phyloP scores from a whole-genome alignment of 2,113 vertebrate genomes.

The Notothenia coriiceps region DNA sequence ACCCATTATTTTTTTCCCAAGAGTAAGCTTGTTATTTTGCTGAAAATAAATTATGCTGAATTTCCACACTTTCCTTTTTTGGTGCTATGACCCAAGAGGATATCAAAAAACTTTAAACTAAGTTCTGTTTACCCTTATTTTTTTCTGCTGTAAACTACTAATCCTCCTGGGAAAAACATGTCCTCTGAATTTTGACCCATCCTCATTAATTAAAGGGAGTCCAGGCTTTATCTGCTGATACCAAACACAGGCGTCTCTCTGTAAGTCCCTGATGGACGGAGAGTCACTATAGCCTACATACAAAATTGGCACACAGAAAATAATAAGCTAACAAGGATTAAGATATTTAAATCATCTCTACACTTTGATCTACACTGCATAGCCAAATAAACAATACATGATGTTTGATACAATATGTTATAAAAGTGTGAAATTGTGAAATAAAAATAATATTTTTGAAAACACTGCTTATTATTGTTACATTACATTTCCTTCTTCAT shows the following conservation, averaged over 20 bases:
- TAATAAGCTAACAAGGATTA: neutral
- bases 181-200: slow-evolving; percentile 45
- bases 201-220: slow-evolving; percentile 37
- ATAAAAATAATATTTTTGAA: too few relatives aligned
- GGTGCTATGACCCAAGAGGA: slow-evolving; percentile 14
- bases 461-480: too few relatives aligned
- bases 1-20: slow-evolving; percentile 33
- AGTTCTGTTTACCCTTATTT: slow-evolving; percentile 38
- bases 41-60: slow-evolving; percentile 31
- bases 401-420: too few relatives aligned
- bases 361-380: too few relatives aligned
- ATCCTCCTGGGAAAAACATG: slow-evolving; percentile 19
- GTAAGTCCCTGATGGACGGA: neutral
- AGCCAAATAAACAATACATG: too few relatives aligned
- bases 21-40: slow-evolving; percentile 42
- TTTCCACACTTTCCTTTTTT: slow-evolving; percentile 6
- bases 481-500: too few relatives aligned
- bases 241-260: slow-evolving; percentile 30
- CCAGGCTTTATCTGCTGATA: slow-evolving; percentile 4
- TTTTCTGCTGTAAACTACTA: slow-evolving; percentile 8
- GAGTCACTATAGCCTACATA: neutral
- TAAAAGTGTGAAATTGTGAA: too few relatives aligned
- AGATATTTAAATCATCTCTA: too few relatives aligned
- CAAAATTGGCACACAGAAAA: neutral
- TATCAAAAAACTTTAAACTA: slow-evolving; percentile 40